Percentiles rank a stretch among this genome's conserved stretches.
phyloP scores from a whole-genome alignment of 2,888 invertebrate genomes.

The Mylabris sibirica region DNA sequence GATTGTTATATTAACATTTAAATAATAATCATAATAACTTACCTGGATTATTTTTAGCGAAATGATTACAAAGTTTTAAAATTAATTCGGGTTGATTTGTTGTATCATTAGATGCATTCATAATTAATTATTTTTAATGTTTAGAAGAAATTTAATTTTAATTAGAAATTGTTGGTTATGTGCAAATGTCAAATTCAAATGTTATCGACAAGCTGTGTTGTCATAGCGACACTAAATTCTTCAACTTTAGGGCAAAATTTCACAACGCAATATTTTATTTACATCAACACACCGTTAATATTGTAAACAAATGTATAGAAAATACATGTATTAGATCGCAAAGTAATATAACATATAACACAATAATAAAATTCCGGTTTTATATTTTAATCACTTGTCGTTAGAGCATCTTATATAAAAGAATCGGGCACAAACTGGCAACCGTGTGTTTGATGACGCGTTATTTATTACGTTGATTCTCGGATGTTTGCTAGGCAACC shows the following conservation, averaged over 20 bases:
- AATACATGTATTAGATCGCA: too few species aligned
- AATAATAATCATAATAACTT: constrained; percentile 21
- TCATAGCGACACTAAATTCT: too few species aligned
- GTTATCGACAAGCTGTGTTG: neutral
- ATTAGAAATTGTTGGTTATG: constrained; percentile 23
- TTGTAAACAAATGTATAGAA: too few species aligned
- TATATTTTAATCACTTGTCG: too few species aligned
- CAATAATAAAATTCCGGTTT: too few species aligned
- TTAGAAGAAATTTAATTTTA: neutral
- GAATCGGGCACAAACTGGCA: too few species aligned
- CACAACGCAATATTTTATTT: too few species aligned
- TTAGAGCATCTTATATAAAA: too few species aligned
- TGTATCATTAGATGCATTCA: constrained; percentile 27
- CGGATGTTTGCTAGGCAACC: constrained; percentile 20
- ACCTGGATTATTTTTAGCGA: constrained; percentile 53
- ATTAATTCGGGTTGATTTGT: constrained; percentile 45
- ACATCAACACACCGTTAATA: too few species aligned
- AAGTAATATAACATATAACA: too few species aligned
- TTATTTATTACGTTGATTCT: neutral
- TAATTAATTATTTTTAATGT: constrained; percentile 11
- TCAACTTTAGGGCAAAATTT: too few species aligned
- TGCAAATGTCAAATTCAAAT: constrained; percentile 28
- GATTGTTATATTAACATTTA: neutral
- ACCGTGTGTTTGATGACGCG: neutral
- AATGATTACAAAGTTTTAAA: constrained; percentile 54